Evolutionary conservation across 2,888 invertebrate genomes (phyloP).

Genomic region (Ophioninae sp.): DNA sequence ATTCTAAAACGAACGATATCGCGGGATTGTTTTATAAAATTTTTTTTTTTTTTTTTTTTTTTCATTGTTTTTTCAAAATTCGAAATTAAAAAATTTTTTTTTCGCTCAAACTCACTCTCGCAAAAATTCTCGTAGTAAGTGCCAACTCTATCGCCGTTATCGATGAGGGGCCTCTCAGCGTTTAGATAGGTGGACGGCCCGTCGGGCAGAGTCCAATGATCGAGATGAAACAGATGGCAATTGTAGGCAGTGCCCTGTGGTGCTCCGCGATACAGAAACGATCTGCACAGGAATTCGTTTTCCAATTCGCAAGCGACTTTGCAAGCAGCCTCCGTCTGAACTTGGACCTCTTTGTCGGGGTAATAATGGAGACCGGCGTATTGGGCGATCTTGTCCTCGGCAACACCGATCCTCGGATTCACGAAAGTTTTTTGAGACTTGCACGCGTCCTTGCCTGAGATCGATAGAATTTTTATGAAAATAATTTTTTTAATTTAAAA

Average conservation of each 20-base stretch:
- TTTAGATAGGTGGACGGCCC: conserved; percentile 95
- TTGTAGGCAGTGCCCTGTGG: conserved; percentile 91
- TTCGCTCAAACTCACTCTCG: conserved; percentile 86
- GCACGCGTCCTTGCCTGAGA: conserved; percentile 89
- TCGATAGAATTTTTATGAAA: neutral
- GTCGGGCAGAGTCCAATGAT: conserved; percentile 95
- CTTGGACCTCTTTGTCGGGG: conserved; percentile 95
- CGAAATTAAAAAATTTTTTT: neutral
- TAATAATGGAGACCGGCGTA: conserved; percentile 96
- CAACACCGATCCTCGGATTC: conserved; percentile 92
- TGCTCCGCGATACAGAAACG: conserved; percentile 88
- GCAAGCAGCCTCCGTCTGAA: conserved; percentile 94
- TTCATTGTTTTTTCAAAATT: neutral
- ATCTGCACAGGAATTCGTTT: conserved; percentile 94
- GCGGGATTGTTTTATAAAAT: neutral
- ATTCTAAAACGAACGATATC: conserved; percentile 80
- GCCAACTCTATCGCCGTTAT: conserved; percentile 94
- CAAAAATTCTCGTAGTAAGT: conserved; percentile 95
- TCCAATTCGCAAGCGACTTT: conserved; percentile 95
- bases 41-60: neutral
- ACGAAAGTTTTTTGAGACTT: conserved; percentile 91
- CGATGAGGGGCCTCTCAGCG: conserved; percentile 93
- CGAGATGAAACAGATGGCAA: conserved; percentile 95
- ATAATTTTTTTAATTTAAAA: no score
- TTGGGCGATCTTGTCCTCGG: conserved; percentile 95